Conservation (phyloP, 2,113 vertebrate genomes). For the Dascyllus trimaculatus region DNA sequence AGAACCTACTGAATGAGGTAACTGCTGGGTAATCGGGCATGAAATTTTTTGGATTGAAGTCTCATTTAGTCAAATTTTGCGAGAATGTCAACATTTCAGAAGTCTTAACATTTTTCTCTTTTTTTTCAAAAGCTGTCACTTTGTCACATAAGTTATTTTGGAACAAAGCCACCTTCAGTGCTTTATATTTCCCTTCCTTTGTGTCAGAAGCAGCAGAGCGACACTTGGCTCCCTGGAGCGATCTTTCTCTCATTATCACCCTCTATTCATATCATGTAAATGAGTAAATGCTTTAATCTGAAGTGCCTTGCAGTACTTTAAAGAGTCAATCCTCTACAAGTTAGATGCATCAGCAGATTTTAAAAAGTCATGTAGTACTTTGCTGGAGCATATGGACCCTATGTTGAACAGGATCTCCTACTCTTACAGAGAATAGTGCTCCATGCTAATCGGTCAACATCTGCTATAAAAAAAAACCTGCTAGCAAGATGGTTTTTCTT, state of each 20-base stretch:
- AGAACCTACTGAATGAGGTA: background rate
- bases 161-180: constrained; percentile 27
- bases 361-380: background rate
- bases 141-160: constrained; percentile 29
- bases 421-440: too few species aligned
- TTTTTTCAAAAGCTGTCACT: background rate
- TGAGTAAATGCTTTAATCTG: constrained; percentile 36
- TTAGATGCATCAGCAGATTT: constrained; percentile 4
- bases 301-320: constrained; percentile 6
- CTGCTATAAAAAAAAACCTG: too few species aligned
- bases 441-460: too few species aligned
- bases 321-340: background rate
- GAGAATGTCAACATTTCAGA: background rate
- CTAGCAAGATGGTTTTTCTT: too few species aligned
- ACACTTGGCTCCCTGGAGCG: constrained; percentile 22
- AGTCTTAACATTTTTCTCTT: background rate
- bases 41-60: background rate
- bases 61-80: background rate
- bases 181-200: constrained; percentile 26
- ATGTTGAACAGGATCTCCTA: too few species aligned
- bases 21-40: background rate
- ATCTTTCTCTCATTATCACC: constrained; percentile 40
- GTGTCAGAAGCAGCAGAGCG: constrained; percentile 33
- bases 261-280: constrained; percentile 52
- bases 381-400: background rate